Percentiles rank a stretch among this genome's conserved stretches.
Conservation (phyloP, 2,113 vertebrate genomes). For the Pleuronectes platessa region DNA sequence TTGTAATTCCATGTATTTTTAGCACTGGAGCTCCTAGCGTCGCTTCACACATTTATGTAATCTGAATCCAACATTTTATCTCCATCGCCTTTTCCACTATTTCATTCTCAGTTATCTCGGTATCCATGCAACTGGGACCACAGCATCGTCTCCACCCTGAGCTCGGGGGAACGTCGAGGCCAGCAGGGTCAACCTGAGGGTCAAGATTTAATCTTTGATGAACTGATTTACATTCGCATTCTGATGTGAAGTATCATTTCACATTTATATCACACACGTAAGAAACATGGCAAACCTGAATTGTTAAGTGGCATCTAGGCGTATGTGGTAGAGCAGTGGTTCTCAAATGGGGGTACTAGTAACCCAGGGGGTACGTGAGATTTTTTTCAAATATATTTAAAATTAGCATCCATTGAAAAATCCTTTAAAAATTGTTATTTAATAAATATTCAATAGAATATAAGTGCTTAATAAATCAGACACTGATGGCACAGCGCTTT, state of each 20-base stretch:
- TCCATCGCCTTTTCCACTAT: not conserved
- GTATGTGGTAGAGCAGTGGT: no score
- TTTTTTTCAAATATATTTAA: no score
- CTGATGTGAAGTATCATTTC: no score
- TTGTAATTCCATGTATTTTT: not conserved
- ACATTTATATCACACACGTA: not conserved
- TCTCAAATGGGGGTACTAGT: no score
- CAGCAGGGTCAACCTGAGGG: not conserved
- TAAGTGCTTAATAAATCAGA: no score
- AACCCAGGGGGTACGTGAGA: no score
- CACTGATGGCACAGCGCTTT: no score
- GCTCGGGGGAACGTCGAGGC: not conserved
- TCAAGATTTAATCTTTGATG: not conserved
- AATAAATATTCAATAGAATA: no score
- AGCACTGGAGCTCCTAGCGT: not conserved
- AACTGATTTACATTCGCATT: not conserved
- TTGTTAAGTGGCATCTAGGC: not conserved
- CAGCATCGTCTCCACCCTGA: not conserved
- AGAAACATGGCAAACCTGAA: not conserved
- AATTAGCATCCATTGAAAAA: no score
- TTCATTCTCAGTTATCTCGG: not conserved
- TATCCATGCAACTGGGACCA: not conserved
- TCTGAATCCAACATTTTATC: not conserved
- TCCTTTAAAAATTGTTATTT: no score
- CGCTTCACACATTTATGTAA: not conserved